These are phyloP conservation scores for Pteronura brasiliensis DNA, from an alignment of 2,113 vertebrate genomes.

Conservation along the genomic window DNA sequence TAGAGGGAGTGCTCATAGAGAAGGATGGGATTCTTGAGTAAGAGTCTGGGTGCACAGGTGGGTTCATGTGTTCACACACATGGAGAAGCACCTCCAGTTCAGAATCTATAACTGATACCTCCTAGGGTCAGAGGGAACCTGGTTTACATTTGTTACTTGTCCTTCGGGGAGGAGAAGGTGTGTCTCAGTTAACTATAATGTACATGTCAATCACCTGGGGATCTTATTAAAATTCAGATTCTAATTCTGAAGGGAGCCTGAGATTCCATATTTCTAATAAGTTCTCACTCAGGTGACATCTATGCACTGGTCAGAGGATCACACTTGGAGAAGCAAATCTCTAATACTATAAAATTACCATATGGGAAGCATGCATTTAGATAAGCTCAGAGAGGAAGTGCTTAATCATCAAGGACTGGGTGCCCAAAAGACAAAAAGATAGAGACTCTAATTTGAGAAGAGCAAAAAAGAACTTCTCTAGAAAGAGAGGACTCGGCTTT, in stretches of 20 bases:
- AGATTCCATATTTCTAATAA: background rate
- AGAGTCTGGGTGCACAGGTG: background rate
- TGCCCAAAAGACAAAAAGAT: background rate
- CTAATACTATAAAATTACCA: background rate
- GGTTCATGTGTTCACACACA: rapidly evolving
- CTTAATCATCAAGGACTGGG: background rate
- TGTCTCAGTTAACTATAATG: background rate
- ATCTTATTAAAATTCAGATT: background rate
- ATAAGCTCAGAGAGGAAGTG: background rate
- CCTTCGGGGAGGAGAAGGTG: background rate
- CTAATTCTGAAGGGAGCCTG: background rate
- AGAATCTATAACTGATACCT: background rate
- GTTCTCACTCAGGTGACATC: background rate
- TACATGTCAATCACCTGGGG: background rate
- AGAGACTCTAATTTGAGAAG: background rate
- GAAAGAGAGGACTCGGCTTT: background rate
- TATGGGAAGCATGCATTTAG: background rate
- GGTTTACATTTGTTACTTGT: background rate
- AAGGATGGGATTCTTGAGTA: background rate
- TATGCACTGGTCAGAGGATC: background rate
- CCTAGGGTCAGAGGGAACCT: background rate
- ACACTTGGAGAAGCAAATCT: background rate
- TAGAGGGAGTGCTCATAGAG: background rate
- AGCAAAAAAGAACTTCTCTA: background rate
- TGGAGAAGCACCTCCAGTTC: background rate